phyloP scores from a whole-genome alignment of 2,113 vertebrate species.

The Nyctibius bracteatus region DNA sequence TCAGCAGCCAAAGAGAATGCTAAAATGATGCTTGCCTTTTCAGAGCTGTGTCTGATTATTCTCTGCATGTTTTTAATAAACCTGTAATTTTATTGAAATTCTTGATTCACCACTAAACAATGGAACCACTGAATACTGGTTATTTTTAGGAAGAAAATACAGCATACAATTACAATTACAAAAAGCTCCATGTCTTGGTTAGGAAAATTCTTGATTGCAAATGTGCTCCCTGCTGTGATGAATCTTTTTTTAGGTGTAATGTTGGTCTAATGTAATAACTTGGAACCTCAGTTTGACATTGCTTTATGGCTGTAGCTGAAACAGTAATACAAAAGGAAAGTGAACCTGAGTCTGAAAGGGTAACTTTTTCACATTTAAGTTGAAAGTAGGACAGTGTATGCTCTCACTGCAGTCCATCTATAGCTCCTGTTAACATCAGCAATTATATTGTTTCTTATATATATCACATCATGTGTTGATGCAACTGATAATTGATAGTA shows the following conservation, averaged over 20 bases:
- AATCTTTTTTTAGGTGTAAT: neutral
- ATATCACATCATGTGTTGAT: neutral
- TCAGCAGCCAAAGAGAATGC: neutral
- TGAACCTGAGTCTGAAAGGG: neutral
- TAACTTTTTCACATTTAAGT: neutral
- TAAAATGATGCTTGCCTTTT: neutral
- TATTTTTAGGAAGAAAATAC: neutral
- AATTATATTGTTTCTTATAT: neutral
- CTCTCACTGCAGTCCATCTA: neutral
- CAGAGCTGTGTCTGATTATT: neutral
- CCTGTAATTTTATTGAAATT: slow-evolving; percentile 38
- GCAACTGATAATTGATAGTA: neutral
- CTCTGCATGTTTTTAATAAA: slow-evolving; percentile 29
- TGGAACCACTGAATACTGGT: neutral
- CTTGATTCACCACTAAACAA: neutral
- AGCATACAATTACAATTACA: neutral
- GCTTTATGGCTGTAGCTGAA: neutral
- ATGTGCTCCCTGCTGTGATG: neutral
- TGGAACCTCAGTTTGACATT: neutral
- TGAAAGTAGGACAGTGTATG: neutral
- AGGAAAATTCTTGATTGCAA: neutral
- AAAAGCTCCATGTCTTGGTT: neutral
- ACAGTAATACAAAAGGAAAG: neutral
- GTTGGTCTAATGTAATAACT: neutral
- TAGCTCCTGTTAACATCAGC: neutral